phyloP scores from a whole-genome alignment of 2,113 vertebrate species.

The Acanthochromis polyacanthus region DNA sequence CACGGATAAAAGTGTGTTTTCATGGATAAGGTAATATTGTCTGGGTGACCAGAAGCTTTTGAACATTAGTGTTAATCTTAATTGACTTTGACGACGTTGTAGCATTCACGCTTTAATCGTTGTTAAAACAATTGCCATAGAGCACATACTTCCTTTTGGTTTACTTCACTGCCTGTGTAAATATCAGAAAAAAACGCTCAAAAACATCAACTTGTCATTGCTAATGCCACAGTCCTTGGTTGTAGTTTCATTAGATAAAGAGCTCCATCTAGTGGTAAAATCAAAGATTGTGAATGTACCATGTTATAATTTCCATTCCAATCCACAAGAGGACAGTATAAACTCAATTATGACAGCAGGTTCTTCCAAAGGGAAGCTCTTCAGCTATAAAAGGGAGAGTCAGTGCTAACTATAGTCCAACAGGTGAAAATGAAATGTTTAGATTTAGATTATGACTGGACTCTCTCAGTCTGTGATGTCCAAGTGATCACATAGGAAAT shows the following conservation, averaged over 20 bases:
- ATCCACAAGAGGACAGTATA: conserved; percentile 72
- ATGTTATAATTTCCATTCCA: background rate
- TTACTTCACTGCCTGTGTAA: background rate
- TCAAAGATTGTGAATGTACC: background rate
- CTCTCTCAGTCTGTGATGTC: background rate
- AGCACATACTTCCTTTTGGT: background rate
- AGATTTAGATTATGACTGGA: no score
- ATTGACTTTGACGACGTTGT: background rate
- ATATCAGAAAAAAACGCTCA: background rate
- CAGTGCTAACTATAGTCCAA: background rate
- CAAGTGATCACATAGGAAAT: background rate
- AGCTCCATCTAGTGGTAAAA: conserved; percentile 59
- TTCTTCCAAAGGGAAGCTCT: background rate
- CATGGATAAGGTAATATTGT: no score
- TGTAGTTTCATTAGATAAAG: conserved; percentile 7
- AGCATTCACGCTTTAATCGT: no score
- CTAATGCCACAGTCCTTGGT: no score
- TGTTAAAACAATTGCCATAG: no score
- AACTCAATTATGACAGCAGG: background rate
- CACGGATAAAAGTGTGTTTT: no score
- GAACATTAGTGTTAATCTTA: background rate
- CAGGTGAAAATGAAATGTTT: background rate
- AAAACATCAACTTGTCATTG: background rate
- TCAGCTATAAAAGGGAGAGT: background rate
- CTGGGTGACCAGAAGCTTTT: no score